These are phyloP conservation scores for Ascidia mentula DNA, from an alignment of 23 tunicate species.

Conservation along the genomic window DNA sequence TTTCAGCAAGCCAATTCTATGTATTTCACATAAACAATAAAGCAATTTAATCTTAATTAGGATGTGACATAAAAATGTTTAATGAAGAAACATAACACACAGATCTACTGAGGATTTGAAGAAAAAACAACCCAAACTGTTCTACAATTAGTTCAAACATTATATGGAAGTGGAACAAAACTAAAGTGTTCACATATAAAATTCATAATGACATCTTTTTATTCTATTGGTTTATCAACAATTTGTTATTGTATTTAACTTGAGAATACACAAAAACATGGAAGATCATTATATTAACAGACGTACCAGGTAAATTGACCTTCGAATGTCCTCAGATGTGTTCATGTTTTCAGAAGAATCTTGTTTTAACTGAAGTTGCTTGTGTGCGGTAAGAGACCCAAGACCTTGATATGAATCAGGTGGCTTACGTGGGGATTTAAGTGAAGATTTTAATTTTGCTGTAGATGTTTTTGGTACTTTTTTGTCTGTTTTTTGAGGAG, in stretches of 20 bases:
- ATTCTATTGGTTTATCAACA: too few relatives aligned
- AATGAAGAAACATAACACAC: too few relatives aligned
- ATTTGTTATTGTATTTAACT: too few relatives aligned
- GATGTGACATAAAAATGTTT: too few relatives aligned
- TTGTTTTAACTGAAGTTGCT: slow-evolving; percentile 31
- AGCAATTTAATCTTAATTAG: too few relatives aligned
- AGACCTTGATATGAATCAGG: slow-evolving; percentile 62
- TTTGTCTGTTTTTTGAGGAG: neutral
- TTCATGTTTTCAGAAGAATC: neutral
- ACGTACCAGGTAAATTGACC: slow-evolving; percentile 45
- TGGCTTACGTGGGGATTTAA: slow-evolving; percentile 51
- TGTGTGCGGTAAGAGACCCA: slow-evolving; percentile 50
- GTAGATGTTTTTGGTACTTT: neutral
- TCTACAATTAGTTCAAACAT: too few relatives aligned
- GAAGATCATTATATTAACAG: neutral
- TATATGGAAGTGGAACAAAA: too few relatives aligned
- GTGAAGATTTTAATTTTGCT: neutral
- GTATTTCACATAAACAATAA: too few relatives aligned
- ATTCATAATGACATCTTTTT: too few relatives aligned
- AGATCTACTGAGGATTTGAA: too few relatives aligned
- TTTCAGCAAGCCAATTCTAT: slow-evolving; percentile 51
- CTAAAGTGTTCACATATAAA: too few relatives aligned
- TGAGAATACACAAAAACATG: neutral
- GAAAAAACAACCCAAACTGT: too few relatives aligned
- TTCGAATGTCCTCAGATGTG: slow-evolving; percentile 39